These are phyloP conservation scores for Steatornis caripensis DNA, from an alignment of 2,113 vertebrate species.

Conservation along the genomic window DNA sequence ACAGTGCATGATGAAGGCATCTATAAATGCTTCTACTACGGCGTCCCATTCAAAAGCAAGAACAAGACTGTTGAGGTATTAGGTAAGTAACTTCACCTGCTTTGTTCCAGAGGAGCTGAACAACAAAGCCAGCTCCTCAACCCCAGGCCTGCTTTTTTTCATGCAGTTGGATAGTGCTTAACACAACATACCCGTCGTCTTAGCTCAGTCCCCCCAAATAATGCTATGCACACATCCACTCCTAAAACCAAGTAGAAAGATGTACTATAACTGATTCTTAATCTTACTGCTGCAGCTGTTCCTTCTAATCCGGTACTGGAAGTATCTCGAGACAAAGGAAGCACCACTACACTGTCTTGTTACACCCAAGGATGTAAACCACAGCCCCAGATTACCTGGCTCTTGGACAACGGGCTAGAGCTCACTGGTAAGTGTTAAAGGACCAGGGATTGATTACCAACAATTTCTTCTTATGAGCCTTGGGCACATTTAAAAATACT, in stretches of 20 bases:
- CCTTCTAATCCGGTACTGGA: conserved; percentile 62
- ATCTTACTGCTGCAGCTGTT: conserved; percentile 40
- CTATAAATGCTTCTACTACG: conserved; percentile 68
- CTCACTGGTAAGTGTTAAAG: conserved; percentile 40
- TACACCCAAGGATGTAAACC: conserved; percentile 54
- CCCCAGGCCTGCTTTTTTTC: not conserved
- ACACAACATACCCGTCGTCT: not conserved
- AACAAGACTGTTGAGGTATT: conserved; percentile 37
- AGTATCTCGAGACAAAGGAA: not conserved
- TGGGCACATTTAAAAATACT: not conserved
- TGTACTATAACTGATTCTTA: not conserved
- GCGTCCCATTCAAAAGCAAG: not conserved
- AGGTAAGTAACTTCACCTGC: conserved; percentile 45
- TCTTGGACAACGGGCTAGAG: conserved; percentile 41
- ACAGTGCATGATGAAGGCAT: conserved; percentile 54
- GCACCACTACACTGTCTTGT: conserved; percentile 41
- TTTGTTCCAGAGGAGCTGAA: not conserved
- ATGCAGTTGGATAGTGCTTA: not conserved
- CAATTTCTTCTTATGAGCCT: not conserved
- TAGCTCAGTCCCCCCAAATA: not conserved
- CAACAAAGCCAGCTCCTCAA: not conserved
- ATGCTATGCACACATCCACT: not conserved
- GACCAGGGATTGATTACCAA: fast-evolving
- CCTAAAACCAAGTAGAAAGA: not conserved
- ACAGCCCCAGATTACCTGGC: conserved; percentile 69